Conservation (phyloP, 2,113 vertebrate genomes). For the Gopherus flavomarginatus region DNA sequence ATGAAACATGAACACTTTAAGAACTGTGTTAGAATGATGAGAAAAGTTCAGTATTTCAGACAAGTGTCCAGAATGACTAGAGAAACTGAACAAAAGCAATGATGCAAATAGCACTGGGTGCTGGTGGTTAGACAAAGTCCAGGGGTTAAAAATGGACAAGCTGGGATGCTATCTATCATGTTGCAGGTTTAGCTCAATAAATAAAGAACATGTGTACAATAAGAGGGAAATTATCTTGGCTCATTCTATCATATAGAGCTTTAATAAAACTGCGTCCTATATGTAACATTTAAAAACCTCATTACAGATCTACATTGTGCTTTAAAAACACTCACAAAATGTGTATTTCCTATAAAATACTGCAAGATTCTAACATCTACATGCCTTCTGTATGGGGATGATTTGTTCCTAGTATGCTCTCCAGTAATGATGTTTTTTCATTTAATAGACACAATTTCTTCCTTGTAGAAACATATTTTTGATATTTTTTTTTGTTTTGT, state of each 20-base stretch:
- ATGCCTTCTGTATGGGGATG: not conserved
- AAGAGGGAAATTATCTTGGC: slow-evolving; percentile 28
- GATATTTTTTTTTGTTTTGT: slow-evolving; percentile 42
- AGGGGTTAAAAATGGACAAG: not conserved
- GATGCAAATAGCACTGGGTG: not conserved
- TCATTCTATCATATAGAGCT: not conserved
- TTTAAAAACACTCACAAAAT: not conserved
- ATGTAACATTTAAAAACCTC: slow-evolving; percentile 20
- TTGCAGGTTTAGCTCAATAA: slow-evolving; percentile 17
- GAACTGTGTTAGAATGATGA: not conserved
- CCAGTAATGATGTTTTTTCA: not conserved
- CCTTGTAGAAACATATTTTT: slow-evolving; percentile 50
- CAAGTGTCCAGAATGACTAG: slow-evolving; percentile 3
- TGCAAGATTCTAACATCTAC: not conserved
- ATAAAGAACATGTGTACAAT: slow-evolving; percentile 1
- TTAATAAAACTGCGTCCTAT: slow-evolving; percentile 12
- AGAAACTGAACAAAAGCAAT: not conserved
- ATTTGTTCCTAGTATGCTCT: slow-evolving; percentile 19
- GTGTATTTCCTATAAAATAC: not conserved
- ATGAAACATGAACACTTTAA: not conserved
- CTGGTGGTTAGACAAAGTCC: not conserved
- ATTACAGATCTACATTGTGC: not conserved
- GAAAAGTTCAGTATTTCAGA: not conserved
- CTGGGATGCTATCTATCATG: not conserved
- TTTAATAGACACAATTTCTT: slow-evolving; percentile 51